Base-by-base conservation (phyloP, 2,888 invertebrate genomes). In the Yponomeuta malinellus region DNA sequence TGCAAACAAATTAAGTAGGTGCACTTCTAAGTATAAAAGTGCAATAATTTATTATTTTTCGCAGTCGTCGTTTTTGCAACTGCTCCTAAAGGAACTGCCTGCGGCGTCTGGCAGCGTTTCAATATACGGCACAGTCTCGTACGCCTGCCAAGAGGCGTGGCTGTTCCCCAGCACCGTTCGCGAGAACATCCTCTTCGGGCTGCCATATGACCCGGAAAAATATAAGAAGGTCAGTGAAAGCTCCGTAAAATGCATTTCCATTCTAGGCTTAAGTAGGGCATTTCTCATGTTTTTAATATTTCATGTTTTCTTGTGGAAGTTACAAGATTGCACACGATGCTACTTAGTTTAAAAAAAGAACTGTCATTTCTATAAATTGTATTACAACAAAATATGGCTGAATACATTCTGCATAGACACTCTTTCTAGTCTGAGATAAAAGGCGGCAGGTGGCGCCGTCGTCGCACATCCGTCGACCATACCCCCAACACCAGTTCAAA, bases 61-160 rank as follows among this genome's bases (percentile, higher is more conserved):
- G 23, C 81, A 95, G 93, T 94, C 94, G 71, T 95, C 95, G 15
- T 82, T 95, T 70, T 83, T 95, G 69, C 94, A 95, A 82, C 92
- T 95, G 67, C 93, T 97, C 72, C 90, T 97, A 70, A 94, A 95
- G 69, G 97, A 97, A 85, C 87, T 97, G 73, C 94, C 94, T 0
- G 83, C 95, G 52, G 85, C 88, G 6, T 79, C 83, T 69, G 97
- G 97, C 64, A 89, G 87, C 12, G 86, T 97, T 31, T 89, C 93
- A 71, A 90, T 96, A 15, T 92, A 93, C 70, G 97, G 95, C 2
- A 88, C 81, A 59, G 72, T 95, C 15, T 95, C 95, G 43, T 98
- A 97, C 83, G 96, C 96, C 0, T 93, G 95, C 75, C 97, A 97
- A 85, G 96, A 97, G 81, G 94, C 98, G 9, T 98, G 98, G 98